phyloP scores from a whole-genome alignment of 2,797 vertebrate species.

The Amblyopsis hoosieri region DNA sequence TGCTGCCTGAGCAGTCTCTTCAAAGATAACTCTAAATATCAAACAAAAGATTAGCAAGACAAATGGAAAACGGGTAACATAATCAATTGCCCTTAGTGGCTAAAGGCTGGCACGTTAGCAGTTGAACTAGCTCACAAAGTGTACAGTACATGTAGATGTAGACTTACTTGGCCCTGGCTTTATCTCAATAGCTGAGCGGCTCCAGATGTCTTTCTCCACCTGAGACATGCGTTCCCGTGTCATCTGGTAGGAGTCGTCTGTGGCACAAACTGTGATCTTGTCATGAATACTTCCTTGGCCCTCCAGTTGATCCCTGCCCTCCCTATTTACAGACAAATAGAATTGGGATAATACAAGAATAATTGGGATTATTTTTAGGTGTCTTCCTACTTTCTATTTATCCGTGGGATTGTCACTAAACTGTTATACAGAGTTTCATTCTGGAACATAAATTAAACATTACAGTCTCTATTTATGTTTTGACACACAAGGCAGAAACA shows the following conservation, averaged over 20 bases:
- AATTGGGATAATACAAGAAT: not conserved
- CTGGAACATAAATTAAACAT: too few relatives aligned
- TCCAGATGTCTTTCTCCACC: conserved; percentile 84
- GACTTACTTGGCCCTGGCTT: conserved; percentile 79
- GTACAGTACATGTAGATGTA: conserved; percentile 22
- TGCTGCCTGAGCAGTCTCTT: conserved; percentile 50
- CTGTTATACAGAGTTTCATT: too few relatives aligned
- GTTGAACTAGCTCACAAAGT: conserved; percentile 12
- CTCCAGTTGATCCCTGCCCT: conserved; percentile 80
- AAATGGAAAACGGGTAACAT: conserved; percentile 42
- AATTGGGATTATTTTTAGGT: not conserved
- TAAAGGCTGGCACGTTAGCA: conserved; percentile 19
- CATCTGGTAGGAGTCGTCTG: conserved; percentile 82
- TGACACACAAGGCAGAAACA: conserved; percentile 6
- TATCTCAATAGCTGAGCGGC: conserved; percentile 81
- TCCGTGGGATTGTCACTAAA: too few relatives aligned
- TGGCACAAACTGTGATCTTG: conserved; percentile 88
- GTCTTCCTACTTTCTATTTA: too few relatives aligned
- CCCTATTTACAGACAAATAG: conserved; percentile 62
- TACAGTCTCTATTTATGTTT: too few relatives aligned
- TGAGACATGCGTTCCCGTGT: conserved; percentile 79
- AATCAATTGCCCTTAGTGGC: conserved; percentile 56
- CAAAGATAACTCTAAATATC: not conserved
- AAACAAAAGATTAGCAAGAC: conserved; percentile 49
- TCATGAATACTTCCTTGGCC: conserved; percentile 86